Evolutionary conservation across 2,888 invertebrate genomes (phyloP).

Genomic region (Papilio demoleus): DNA sequence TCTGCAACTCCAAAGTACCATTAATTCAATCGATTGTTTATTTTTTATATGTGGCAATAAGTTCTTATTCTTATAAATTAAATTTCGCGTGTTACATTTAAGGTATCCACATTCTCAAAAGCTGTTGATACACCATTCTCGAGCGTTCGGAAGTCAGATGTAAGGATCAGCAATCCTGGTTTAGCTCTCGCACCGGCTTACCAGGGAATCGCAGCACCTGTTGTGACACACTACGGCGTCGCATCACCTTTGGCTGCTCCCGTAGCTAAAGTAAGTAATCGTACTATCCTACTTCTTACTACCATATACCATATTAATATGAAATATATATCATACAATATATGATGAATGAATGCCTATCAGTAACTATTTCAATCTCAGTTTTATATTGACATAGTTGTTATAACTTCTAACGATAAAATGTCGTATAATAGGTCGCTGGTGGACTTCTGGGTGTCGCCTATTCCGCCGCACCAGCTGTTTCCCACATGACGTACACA

Average conservation of each 20-base stretch:
- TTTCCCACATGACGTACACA: slow-evolving; percentile 84
- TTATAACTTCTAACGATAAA: not conserved
- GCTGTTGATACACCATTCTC: slow-evolving; percentile 89
- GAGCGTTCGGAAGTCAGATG: slow-evolving; percentile 87
- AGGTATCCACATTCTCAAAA: slow-evolving; percentile 87
- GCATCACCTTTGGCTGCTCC: slow-evolving; percentile 62
- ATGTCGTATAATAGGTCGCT: slow-evolving; percentile 64
- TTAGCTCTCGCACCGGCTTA: slow-evolving; percentile 66
- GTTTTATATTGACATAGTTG: too few species aligned
- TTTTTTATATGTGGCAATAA: too few species aligned
- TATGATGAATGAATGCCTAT: too few species aligned
- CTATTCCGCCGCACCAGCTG: slow-evolving; percentile 84
- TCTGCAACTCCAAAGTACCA: too few species aligned
- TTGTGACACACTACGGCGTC: slow-evolving; percentile 66
- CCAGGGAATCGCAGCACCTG: slow-evolving; percentile 61
- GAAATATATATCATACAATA: too few species aligned
- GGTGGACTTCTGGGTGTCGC: slow-evolving; percentile 84
- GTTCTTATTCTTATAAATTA: not conserved
- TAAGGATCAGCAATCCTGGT: slow-evolving; percentile 88
- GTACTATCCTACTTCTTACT: too few species aligned
- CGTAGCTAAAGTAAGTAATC: slow-evolving; percentile 65
- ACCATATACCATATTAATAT: too few species aligned
- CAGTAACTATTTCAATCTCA: too few species aligned
- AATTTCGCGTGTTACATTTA: slow-evolving; percentile 43
- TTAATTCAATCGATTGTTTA: too few species aligned